Evolutionary conservation across 2,888 invertebrate species (phyloP), one percentile per base, ranked within the genome.

Genomic region (Cancer borealis): DNA sequence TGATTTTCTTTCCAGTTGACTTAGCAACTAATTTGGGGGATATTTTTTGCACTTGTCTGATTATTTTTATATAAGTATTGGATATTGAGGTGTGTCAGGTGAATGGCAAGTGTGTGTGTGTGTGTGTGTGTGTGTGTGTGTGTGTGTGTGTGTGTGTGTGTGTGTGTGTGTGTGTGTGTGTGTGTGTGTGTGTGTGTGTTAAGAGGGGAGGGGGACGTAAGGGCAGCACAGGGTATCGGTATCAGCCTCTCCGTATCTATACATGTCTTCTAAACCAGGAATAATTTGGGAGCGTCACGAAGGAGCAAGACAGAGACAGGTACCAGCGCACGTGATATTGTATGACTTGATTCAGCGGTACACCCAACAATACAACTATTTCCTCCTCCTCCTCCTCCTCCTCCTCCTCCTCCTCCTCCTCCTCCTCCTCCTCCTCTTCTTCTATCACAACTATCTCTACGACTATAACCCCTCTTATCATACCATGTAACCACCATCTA

Each of bases 111-210:
- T 54, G 54, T 12, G 54, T 49, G 49, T 49, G 49, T 49, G 49
- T 49, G 49, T 49, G 49, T 49, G 49, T 88, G 45, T 26, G 21
- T 39, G 88, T 26, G 45, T 88, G 88, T 88, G 88, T 88, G 46
- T 88, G 88, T 88, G 88, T 88, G 88, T 88, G 88, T 88, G 88
- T 46, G 88, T 88, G 88, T 46, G 88, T 88, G 88, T 88, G 88
- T 88, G 88, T 88, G 88, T 88, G 88, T 88, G 88, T 88, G 88
- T 88, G 88, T 88, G 88, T 88, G 66, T 66, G n/a, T n/a, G n/a
- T 66, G n/a, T 66, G 66, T 54, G 54, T 47, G 26, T 30, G 26
- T 91, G 54, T 5, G 14, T 88, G 46, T 26, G 30, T 39, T 4
- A 87, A 54, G 54, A 14, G 12, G 8, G 8, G 12, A 1, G 3